Conservation (phyloP, 2,113 vertebrate species). For the Paradoxurus hermaphroditus region DNA sequence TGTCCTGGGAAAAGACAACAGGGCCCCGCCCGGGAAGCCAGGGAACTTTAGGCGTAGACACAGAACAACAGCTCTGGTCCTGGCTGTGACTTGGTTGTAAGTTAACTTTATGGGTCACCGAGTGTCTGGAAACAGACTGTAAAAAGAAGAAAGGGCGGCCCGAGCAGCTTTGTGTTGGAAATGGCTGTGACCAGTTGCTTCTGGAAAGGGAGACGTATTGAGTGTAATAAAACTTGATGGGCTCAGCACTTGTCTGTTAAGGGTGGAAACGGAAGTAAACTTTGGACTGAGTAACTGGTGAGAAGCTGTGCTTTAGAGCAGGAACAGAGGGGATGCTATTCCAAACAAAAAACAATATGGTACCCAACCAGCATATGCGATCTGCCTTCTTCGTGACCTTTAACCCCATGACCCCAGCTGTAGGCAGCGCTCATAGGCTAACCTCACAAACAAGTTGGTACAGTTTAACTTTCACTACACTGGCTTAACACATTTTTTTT, state of each 20-base stretch:
- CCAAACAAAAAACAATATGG: not conserved
- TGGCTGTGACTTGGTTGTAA: conserved; percentile 62
- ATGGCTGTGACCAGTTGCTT: conserved; percentile 65
- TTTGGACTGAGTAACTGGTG: conserved; percentile 38
- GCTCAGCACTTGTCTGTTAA: conserved; percentile 55
- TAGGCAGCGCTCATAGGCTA: not conserved
- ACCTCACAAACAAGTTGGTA: not conserved
- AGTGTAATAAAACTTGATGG: conserved; percentile 66
- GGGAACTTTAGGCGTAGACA: not conserved
- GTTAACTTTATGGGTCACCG: conserved; percentile 72
- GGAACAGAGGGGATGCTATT: not conserved
- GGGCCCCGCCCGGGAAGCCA: not conserved
- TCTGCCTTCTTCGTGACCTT: not conserved
- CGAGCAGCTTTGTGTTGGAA: conserved; percentile 64
- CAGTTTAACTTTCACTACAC: not conserved
- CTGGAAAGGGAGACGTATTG: conserved; percentile 51
- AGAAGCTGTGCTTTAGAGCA: conserved; percentile 37
- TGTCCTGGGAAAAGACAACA: not conserved
- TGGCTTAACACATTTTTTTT: not conserved
- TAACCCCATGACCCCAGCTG: not conserved
- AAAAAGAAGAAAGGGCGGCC: conserved; percentile 65
- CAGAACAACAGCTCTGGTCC: conserved; percentile 29
- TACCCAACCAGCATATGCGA: not conserved
- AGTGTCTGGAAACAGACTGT: conserved; percentile 61
- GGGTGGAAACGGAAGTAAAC: conserved; percentile 63